A percentile compares a stretch with the other conserved stretches of the same genome.
Conservation (phyloP, 2,888 invertebrate species). For the Pyralis farinalis region DNA sequence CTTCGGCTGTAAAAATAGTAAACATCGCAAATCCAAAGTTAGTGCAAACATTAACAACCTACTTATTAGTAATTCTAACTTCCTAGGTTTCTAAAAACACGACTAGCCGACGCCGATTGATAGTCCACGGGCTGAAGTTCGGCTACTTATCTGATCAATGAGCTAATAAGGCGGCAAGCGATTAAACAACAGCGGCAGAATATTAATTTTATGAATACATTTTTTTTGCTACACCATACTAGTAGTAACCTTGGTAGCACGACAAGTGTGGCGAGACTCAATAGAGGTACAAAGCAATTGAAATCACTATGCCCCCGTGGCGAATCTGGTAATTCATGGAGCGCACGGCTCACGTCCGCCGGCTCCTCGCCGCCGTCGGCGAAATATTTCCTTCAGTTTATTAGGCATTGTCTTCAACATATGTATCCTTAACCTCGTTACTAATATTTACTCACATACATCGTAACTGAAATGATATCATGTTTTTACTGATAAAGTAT, state of each 20-base stretch:
- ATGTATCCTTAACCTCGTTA: slow-evolving; percentile 2
- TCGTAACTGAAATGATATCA: slow-evolving; percentile 1
- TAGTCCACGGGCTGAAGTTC: too few species aligned
- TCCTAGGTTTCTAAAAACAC: too few species aligned
- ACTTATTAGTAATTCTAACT: too few species aligned
- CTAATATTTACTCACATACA: slow-evolving; percentile 5
- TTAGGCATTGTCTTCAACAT: not conserved
- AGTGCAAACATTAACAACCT: too few species aligned
- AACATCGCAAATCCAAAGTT: too few species aligned
- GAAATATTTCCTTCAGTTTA: not conserved
- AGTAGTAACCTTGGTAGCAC: slow-evolving; percentile 12
- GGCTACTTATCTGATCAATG: too few species aligned
- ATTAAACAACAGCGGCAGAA: too few species aligned
- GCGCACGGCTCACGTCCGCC: slow-evolving; percentile 19
- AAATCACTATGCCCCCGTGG: slow-evolving; percentile 22
- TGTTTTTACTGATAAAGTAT: not conserved
- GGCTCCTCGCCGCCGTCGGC: not conserved
- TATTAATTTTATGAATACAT: not conserved
- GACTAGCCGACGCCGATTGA: too few species aligned
- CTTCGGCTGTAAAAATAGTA: too few species aligned
- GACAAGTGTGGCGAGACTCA: slow-evolving; percentile 19
- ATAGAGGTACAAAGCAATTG: slow-evolving; percentile 14
- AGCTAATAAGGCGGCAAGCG: too few species aligned
- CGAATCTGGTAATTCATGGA: slow-evolving; percentile 21
- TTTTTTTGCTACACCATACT: slow-evolving; percentile 3